Conservation (phyloP, 2,113 vertebrate species). For the Epinephelus moara region DNA sequence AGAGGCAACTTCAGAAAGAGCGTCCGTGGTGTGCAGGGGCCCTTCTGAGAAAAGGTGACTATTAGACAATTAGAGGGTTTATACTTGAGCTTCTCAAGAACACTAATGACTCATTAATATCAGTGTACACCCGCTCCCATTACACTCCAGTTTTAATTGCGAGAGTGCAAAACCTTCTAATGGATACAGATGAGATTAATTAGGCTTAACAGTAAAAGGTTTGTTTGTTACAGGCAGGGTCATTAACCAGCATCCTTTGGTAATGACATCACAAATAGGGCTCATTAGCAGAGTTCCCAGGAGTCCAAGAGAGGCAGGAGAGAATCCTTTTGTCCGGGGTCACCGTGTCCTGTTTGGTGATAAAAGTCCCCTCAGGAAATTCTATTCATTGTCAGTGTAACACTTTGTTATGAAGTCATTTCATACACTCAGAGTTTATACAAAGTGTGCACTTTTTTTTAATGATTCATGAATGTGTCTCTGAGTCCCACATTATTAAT, state of each 20-base stretch:
- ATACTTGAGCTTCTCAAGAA: conserved; percentile 41
- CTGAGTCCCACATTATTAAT: neutral
- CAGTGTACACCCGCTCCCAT: conserved; percentile 21
- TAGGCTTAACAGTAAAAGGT: conserved; percentile 73
- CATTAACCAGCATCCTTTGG: conserved; percentile 68
- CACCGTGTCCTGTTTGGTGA: conserved; percentile 43
- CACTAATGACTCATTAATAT: conserved; percentile 61
- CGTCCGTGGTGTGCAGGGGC: neutral
- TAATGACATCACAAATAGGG: conserved; percentile 73
- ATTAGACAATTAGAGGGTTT: conserved; percentile 33
- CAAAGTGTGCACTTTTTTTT: neutral
- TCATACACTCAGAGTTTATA: neutral
- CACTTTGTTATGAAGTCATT: neutral
- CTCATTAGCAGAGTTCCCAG: conserved; percentile 70
- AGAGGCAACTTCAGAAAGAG: neutral
- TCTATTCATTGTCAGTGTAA: conserved; percentile 26
- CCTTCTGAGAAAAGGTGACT: conserved; percentile 20
- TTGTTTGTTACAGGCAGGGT: conserved; percentile 74
- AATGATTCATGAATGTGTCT: neutral
- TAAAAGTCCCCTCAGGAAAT: conserved; percentile 31
- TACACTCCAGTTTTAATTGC: conserved; percentile 55
- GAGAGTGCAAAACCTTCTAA: conserved; percentile 52
- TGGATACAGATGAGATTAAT: conserved; percentile 76
- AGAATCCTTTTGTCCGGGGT: conserved; percentile 60
- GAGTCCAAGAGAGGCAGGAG: conserved; percentile 49